These are phyloP conservation scores for Aphelinus certus DNA, from an alignment of 1,140 invertebrate genomes.

Conservation along the genomic window DNA sequence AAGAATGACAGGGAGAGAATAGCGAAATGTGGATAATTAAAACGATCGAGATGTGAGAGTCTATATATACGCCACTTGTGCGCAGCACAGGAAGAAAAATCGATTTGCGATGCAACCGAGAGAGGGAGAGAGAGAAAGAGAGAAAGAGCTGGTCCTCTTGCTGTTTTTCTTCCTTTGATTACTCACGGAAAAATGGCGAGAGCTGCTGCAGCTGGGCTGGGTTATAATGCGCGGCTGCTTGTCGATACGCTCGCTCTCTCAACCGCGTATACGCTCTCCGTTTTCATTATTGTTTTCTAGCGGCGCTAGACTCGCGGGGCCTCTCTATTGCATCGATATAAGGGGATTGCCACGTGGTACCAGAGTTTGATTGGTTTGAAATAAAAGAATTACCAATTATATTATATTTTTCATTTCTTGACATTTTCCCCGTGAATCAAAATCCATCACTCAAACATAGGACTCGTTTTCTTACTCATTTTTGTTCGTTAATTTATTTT, in stretches of 20 bases:
- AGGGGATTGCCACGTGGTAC: too few species aligned
- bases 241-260: conserved; percentile 21
- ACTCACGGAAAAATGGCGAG: conserved; percentile 15
- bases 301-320: conserved; percentile 18
- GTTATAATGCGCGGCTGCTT: conserved; percentile 15
- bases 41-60: conserved; percentile 28
- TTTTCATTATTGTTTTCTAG: conserved; percentile 32
- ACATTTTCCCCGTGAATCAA: too few species aligned
- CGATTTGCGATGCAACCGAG: conserved; percentile 26
- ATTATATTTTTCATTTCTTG: too few species aligned
- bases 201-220: not conserved
- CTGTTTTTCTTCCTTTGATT: conserved; percentile 39
- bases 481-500: too few species aligned
- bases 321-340: too few species aligned
- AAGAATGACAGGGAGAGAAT: not conserved
- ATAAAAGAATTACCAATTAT: too few species aligned
- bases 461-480: too few species aligned
- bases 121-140: too few species aligned
- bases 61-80: not conserved
- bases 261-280: conserved; percentile 21
- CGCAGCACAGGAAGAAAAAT: conserved; percentile 16
- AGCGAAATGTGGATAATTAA: conserved; percentile 31
- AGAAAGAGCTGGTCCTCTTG: conserved; percentile 17
- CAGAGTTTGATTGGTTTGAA: too few species aligned
- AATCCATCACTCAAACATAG: too few species aligned